Conservation (phyloP, 2,888 invertebrate species). For the Piscicola geometra region DNA sequence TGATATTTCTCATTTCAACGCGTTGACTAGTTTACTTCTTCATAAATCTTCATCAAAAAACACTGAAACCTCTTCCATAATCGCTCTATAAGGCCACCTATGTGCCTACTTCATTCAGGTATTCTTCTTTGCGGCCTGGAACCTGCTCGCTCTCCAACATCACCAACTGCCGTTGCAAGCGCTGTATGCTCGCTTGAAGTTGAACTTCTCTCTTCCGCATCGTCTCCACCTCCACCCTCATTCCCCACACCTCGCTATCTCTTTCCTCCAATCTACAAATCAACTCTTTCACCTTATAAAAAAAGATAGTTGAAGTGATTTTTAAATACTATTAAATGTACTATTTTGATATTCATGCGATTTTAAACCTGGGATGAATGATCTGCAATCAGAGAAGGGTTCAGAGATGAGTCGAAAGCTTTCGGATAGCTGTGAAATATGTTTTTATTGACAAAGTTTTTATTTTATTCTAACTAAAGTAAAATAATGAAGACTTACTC, state of each 20-base stretch:
- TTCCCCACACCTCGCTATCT: constrained; percentile 51
- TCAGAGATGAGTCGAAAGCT: neutral
- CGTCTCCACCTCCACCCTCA: constrained; percentile 49
- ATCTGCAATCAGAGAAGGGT: neutral
- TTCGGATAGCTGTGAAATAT: neutral
- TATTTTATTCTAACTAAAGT: too few relatives aligned
- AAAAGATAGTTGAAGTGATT: neutral
- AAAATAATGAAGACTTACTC: too few relatives aligned
- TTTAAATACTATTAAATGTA: neutral
- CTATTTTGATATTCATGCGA: neutral
- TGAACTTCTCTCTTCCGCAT: constrained; percentile 50
- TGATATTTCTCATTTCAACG: too few relatives aligned
- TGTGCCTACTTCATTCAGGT: constrained; percentile 51
- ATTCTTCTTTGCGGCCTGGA: constrained; percentile 51
- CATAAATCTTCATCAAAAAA: too few relatives aligned
- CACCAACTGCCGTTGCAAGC: constrained; percentile 48
- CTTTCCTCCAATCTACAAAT: constrained; percentile 50
- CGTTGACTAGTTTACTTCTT: too few relatives aligned
- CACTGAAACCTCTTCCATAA: too few relatives aligned
- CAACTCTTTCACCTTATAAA: constrained; percentile 47
- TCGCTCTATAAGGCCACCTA: too few relatives aligned
- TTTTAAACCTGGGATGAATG: too few relatives aligned
- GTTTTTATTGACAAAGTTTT: too few relatives aligned
- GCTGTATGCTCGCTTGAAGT: constrained; percentile 46
- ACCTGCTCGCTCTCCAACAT: constrained; percentile 51